These are phyloP conservation scores for Paratrypauchen microcephalus DNA, from an alignment of 2,797 vertebrate genomes.

Conservation along the genomic window DNA sequence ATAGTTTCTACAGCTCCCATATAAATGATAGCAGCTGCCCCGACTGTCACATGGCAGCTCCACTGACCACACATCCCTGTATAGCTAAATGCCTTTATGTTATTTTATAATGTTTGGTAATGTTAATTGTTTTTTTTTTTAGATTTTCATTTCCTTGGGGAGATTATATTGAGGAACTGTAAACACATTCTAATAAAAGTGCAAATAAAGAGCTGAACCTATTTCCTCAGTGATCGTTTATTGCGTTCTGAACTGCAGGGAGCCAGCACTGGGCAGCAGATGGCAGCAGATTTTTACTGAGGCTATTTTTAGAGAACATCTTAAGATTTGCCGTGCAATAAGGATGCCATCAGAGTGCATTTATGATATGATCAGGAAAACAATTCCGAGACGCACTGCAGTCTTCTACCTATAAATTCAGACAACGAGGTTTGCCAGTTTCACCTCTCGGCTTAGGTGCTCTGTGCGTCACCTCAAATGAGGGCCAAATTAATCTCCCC, in stretches of 20 bases:
- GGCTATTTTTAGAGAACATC: constrained; percentile 8
- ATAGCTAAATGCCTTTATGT: constrained; percentile 48
- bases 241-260: constrained; percentile 16
- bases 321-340: constrained; percentile 10
- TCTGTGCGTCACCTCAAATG: constrained; percentile 2
- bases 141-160: constrained; percentile 52
- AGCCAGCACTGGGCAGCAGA: constrained; percentile 51
- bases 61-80: constrained; percentile 39
- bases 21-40: constrained; percentile 25
- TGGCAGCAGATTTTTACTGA: constrained; percentile 60
- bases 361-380: constrained; percentile 2
- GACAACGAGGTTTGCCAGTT: neutral
- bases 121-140: constrained; percentile 56
- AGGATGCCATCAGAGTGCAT: neutral
- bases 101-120: constrained; percentile 65
- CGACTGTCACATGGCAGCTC: constrained; percentile 13
- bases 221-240: constrained; percentile 35
- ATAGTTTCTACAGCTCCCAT: constrained; percentile 20
- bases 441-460: neutral
- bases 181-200: constrained; percentile 62
- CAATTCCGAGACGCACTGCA: neutral
- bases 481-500: constrained; percentile 29
- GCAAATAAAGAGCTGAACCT: constrained; percentile 67
- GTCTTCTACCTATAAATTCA: neutral
- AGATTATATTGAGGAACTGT: constrained; percentile 59